These are phyloP conservation scores for Oreochromis spilurus DNA, from an alignment of 2,113 vertebrate species.

Conservation along the genomic window DNA sequence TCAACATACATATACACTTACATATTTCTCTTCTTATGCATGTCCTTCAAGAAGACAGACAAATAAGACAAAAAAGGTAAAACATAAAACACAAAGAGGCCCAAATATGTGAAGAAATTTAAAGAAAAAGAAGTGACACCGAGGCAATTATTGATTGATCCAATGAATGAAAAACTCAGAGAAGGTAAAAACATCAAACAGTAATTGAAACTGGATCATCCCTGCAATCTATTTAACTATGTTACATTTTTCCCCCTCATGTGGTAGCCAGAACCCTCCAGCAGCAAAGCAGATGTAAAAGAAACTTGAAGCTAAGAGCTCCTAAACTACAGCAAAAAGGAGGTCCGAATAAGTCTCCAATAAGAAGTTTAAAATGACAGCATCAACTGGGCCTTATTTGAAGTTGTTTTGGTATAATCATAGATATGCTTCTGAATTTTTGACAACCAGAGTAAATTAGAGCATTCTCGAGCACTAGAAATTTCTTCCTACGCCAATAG, in stretches of 20 bases:
- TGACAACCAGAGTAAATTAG: not conserved
- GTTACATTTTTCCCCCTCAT: not conserved
- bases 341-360: not conserved
- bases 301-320: fast-evolving
- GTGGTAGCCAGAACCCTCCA: not conserved
- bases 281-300: not conserved
- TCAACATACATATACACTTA: conserved; percentile 46
- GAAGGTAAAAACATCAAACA: not conserved
- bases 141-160: conserved; percentile 44
- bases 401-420: too few species aligned
- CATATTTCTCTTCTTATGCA: not conserved
- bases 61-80: not conserved
- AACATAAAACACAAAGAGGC: not conserved
- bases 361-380: too few species aligned
- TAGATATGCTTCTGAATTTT: not conserved
- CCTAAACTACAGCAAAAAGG: not conserved
- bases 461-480: too few species aligned
- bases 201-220: fast-evolving
- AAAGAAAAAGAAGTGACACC: conserved; percentile 38
- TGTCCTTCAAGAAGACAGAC: not conserved
- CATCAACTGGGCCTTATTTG: too few species aligned
- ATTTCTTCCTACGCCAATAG: not conserved
- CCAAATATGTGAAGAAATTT: not conserved
- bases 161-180: not conserved
- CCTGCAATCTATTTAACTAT: fast-evolving